Conservation (phyloP, 2,888 invertebrate genomes). For the Erebia epiphron region DNA sequence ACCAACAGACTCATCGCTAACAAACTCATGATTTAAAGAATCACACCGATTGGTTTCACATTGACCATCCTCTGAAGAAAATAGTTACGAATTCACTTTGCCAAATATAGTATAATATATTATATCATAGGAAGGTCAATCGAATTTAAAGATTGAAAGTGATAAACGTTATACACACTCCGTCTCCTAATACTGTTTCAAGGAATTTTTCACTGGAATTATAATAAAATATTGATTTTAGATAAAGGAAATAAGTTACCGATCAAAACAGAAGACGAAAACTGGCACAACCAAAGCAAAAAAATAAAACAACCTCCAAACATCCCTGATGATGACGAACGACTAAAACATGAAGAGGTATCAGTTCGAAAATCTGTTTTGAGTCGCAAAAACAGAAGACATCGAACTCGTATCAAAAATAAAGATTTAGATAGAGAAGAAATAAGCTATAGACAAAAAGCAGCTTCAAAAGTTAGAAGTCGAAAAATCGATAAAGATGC, state of each 20-base stretch:
- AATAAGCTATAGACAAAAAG: constrained; percentile 19
- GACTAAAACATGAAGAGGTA: constrained; percentile 23
- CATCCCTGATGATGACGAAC: constrained; percentile 23
- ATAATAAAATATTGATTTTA: constrained; percentile 15
- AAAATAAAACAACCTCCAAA: constrained; percentile 23
- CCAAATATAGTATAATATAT: too few relatives aligned
- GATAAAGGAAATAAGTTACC: constrained; percentile 23
- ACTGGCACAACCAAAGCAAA: constrained; percentile 29
- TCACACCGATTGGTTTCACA: too few relatives aligned
- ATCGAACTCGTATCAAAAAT: constrained; percentile 39
- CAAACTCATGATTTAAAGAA: too few relatives aligned
- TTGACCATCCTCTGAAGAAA: too few relatives aligned
- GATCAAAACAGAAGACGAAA: constrained; percentile 25
- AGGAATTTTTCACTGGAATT: background rate
- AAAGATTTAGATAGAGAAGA: constrained; percentile 14
- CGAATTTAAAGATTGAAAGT: background rate
- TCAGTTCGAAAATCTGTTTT: constrained; percentile 25
- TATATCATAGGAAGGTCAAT: too few relatives aligned
- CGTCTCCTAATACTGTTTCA: background rate
- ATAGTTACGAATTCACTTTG: too few relatives aligned
- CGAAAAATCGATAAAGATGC: constrained; percentile 46
- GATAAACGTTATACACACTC: background rate
- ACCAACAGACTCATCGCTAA: background rate
- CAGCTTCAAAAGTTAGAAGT: constrained; percentile 39
- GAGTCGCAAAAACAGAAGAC: constrained; percentile 27